Evolutionary conservation across 2,113 vertebrate genomes (phyloP).

Genomic region (Orthonyx spaldingii): DNA sequence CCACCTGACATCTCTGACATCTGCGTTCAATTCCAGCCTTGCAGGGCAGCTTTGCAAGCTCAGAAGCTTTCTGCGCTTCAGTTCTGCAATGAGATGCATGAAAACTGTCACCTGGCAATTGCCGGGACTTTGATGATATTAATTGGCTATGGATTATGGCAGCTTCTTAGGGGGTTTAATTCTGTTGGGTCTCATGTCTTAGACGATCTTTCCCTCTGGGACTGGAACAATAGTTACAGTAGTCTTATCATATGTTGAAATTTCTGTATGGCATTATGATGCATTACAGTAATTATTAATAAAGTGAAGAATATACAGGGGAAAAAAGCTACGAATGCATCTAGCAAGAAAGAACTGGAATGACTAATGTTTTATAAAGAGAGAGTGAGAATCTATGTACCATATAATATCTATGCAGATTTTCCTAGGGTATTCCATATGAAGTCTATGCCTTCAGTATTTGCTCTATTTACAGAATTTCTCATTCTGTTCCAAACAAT

Average conservation of each 20-base stretch:
- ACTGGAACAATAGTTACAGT: not conserved
- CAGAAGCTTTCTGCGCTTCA: not conserved
- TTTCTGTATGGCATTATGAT: not conserved
- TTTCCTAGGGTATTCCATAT: not conserved
- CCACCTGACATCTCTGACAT: rapidly evolving
- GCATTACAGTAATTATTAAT: not conserved
- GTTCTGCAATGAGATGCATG: not conserved
- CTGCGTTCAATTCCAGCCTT: not conserved
- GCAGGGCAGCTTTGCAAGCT: not conserved
- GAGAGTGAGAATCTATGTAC: not conserved
- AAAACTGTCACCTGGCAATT: not conserved
- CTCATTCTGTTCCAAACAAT: not conserved
- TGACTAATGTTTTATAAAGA: not conserved
- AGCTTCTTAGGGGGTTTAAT: not conserved
- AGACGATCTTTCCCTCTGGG: not conserved
- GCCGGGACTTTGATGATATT: not conserved
- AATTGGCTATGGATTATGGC: not conserved
- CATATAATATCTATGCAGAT: not conserved
- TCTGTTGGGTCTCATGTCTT: not conserved
- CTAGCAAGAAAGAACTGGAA: not conserved
- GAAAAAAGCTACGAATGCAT: not conserved
- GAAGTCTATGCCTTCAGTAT: not conserved
- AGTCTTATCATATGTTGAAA: not conserved
- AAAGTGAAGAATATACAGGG: not conserved
- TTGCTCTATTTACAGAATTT: not conserved